Evolutionary conservation across 2,797 vertebrate genomes (phyloP), one percentile per base, ranked within the genome.

Genomic region (Enteromius paludinosus): DNA sequence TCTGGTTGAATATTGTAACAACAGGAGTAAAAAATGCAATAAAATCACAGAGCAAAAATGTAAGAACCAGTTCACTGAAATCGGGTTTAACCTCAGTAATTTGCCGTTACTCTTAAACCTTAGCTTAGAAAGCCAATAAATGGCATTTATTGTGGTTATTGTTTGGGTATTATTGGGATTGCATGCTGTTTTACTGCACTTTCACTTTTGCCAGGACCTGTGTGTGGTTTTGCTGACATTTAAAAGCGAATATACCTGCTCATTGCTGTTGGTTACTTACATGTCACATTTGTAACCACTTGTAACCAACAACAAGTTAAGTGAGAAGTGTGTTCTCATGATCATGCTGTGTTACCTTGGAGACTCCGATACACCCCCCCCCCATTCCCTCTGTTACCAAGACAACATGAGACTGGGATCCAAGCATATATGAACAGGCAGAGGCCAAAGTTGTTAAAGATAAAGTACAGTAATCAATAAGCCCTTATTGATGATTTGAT

Each of bases 341-440:
- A 65, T 69, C 62, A 20, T 79, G 52, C 23, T 69, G 33, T 47
- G 85, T 89, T 87, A 33, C 86, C 83, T 35, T 81, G 86, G 86
- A 84, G 70, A 87, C 83, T 12, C 71, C 62, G 5, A 76, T 56
- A 81, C 81, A 74, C 45, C 41, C 43, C 59, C 54, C 33, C 3
- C 59, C 1, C 2, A 25, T 62, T 68, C 69, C 73, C 68, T 54
- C 49, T 38, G 70, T 87, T 81, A 72, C 65, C 86, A 84, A n/a
- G 80, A 65, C 79, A 81, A 59, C 87, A 15, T 41, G 25, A 81
- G n/a, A 69, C 18, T 30, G 38, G 75, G 56, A 78, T 82, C 45
- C 68, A 77, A 86, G 70, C 52, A 56, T 18, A 54, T 59, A 84
- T 33, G 79, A 74, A 17, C 62, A 65, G 30, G 69, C 85, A 85